Base-by-base conservation (phyloP, 2,888 invertebrate genomes). In the Nephrotoma guestfalica region DNA sequence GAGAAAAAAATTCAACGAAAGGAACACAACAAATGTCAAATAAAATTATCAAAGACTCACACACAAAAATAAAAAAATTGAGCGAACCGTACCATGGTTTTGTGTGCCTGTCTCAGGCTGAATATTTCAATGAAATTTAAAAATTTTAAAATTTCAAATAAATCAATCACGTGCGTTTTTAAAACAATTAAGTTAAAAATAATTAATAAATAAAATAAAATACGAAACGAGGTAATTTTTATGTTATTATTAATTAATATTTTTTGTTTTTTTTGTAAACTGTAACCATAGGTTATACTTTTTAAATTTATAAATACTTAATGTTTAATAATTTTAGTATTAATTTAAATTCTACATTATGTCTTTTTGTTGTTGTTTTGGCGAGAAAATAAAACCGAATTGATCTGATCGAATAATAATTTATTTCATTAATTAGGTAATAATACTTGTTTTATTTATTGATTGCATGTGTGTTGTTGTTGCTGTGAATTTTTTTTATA, bases 281-380 rank as follows among this genome's bases (percentile, higher is more conserved):
- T 42, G 84, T 42, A 85, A 85, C 41, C 41, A 85, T 42, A 85
- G 84, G 42, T 41, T 42, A 85, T 42, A 85, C 41, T 42, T 85
- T 85, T 85, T n/a, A n/a, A 85, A 85, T 85, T 85, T 85, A 42
- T 85, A 41, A 85, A 41, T 85, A 41, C 42, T 85, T 43, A 30
- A 71, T 30, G 71, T 71, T 71, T 71, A 71, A 30, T 71, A 71
- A 30, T 71, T 30, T 71, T 47, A 47, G 5, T 83, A 18, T 7
- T 85, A 15, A 84, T 41, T 84, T 84, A 42, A 85, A 42, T 85
- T 85, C 41, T 85, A 41, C n/a, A 11, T n/a, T 42, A 41, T 85
- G 41, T 85, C 41, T 85, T 85, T 85, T 85, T 42, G 15, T 85
- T 85, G 40, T 41, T 41, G 41, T 85, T 71, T 71, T 71, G 71